Evolutionary conservation across 1,140 invertebrate genomes (phyloP).

Genomic region (Augochlora pura): DNA sequence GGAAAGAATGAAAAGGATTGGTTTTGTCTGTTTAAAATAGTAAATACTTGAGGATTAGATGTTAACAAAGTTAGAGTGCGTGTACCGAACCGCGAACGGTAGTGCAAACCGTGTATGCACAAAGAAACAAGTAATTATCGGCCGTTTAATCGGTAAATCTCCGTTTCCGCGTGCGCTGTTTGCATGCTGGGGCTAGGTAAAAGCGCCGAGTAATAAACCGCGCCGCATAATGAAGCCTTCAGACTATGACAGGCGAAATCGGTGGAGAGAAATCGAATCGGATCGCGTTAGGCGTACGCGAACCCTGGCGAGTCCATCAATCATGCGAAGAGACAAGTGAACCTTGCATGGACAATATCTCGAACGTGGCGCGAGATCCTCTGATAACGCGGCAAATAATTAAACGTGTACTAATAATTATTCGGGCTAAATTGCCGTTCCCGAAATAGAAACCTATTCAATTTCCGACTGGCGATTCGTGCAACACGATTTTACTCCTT

Average conservation of each 20-base stretch:
- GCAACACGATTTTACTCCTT: neutral
- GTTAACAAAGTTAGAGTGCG: neutral
- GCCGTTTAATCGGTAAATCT: neutral
- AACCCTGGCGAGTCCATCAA: conserved; percentile 27
- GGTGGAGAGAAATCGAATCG: conserved; percentile 38
- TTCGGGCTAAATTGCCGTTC: neutral
- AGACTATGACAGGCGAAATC: conserved; percentile 41
- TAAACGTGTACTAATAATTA: neutral
- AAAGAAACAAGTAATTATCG: conserved; percentile 3
- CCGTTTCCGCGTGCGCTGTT: conserved; percentile 7
- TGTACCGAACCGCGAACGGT: neutral
- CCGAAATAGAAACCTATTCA: neutral
- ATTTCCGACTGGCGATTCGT: neutral
- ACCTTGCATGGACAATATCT: neutral
- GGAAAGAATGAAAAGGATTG: neutral
- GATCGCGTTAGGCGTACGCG: conserved; percentile 24
- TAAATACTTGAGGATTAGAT: neutral
- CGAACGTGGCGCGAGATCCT: neutral
- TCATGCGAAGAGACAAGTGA: conserved; percentile 30
- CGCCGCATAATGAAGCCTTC: conserved; percentile 39
- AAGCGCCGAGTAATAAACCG: conserved; percentile 11
- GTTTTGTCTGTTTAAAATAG: neutral
- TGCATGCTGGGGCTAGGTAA: conserved; percentile 21
- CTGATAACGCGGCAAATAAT: neutral
- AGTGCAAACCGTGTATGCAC: neutral